Evolutionary conservation across 2,888 invertebrate genomes (phyloP).

Genomic region (Keiferia lycopersicella): DNA sequence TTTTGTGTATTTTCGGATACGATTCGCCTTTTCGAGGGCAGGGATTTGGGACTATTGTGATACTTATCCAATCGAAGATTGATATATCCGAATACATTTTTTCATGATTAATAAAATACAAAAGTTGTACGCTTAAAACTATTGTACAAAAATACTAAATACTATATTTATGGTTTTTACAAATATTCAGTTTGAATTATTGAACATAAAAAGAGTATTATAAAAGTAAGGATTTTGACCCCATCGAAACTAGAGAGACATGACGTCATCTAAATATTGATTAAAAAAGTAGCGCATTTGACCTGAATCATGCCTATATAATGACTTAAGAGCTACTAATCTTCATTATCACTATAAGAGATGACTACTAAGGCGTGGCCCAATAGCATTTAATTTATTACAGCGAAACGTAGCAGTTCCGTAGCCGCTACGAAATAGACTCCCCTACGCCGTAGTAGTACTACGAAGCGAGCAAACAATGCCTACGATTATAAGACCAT

Average conservation of each 20-base stretch:
- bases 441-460: neutral
- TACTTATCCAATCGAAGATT: neutral
- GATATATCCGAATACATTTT: neutral
- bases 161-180: too few relatives aligned
- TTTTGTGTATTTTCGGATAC: neutral
- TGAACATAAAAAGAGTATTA: too few relatives aligned
- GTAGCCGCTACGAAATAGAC: constrained; percentile 7
- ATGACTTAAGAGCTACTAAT: neutral
- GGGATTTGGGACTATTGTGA: neutral
- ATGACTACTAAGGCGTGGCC: constrained; percentile 9
- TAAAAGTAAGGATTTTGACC: too few relatives aligned
- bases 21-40: neutral
- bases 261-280: too few relatives aligned
- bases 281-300: too few relatives aligned
- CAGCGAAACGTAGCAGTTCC: constrained; percentile 1
- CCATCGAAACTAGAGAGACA: too few relatives aligned
- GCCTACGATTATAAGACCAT: neutral
- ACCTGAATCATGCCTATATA: too few relatives aligned
- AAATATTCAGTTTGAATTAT: too few relatives aligned
- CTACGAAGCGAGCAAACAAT: neutral
- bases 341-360: neutral
- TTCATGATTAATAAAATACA: too few relatives aligned
- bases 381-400: neutral
- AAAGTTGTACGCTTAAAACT: too few relatives aligned
- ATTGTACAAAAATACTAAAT: too few relatives aligned